Conservation (phyloP, 2,797 vertebrate species). For the Gambusia yucatana region DNA sequence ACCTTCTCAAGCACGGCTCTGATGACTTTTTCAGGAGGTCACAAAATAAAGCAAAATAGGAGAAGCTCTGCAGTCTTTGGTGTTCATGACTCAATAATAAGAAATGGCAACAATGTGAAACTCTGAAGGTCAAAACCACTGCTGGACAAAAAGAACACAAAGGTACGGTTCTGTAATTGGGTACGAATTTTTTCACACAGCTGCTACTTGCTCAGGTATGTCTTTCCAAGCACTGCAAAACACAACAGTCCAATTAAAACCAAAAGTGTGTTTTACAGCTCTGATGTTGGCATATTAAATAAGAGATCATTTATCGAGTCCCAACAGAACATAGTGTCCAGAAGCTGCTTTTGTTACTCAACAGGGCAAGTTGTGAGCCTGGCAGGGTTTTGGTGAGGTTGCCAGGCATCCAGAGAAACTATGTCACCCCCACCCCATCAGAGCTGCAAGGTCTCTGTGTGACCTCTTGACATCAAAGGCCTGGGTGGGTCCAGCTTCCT, state of each 20-base stretch:
- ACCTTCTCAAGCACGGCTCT: background rate
- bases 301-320: background rate
- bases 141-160: background rate
- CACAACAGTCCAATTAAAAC: background rate
- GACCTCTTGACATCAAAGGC: slow-evolving; percentile 76
- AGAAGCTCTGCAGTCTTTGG: background rate
- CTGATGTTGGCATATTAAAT: background rate
- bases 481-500: slow-evolving; percentile 65
- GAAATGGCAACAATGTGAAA: background rate
- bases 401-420: slow-evolving; percentile 65
- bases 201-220: background rate
- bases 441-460: slow-evolving; percentile 50
- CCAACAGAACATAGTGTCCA: slow-evolving; percentile 1
- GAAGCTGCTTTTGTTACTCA: slow-evolving; percentile 19
- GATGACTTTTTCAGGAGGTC: slow-evolving; percentile 2
- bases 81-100: background rate
- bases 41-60: background rate
- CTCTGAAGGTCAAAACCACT: background rate
- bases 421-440: slow-evolving; percentile 45
- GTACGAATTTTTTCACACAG: background rate
- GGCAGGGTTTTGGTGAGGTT: slow-evolving; percentile 57
- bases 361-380: slow-evolving; percentile 22
- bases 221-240: no score
- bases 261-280: background rate
- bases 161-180: background rate